These are phyloP conservation scores for Pelecanus crispus DNA, from an alignment of 2,113 vertebrate species.

Conservation along the genomic window DNA sequence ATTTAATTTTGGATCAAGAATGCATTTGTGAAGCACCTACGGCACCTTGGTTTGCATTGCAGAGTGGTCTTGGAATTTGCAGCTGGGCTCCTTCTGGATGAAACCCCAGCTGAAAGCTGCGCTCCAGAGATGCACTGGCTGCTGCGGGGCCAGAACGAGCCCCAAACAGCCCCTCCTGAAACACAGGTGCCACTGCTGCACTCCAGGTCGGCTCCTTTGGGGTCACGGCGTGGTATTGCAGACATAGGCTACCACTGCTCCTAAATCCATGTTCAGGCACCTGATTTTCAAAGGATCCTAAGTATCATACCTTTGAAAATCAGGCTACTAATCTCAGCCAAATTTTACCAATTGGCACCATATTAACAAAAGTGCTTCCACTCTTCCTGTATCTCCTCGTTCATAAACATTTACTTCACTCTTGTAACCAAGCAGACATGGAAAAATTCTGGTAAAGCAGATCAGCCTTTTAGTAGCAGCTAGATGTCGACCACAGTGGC, in stretches of 20 bases:
- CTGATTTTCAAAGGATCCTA: neutral
- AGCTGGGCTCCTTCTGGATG: neutral
- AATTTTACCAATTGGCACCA: neutral
- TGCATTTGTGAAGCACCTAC: neutral
- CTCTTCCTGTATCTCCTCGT: fast-evolving
- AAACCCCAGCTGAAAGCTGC: neutral
- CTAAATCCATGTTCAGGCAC: neutral
- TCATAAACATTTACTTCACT: neutral
- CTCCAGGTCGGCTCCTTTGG: fast-evolving
- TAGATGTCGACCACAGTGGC: fast-evolving
- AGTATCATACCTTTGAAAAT: neutral
- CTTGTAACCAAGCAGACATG: neutral
- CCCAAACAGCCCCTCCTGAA: fast-evolving
- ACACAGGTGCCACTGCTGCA: neutral
- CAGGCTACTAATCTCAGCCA: neutral
- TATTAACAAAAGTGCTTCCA: neutral
- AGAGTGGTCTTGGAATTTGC: neutral
- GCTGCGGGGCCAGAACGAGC: fast-evolving
- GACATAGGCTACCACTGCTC: neutral
- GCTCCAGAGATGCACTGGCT: fast-evolving
- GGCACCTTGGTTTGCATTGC: neutral
- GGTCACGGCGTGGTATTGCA: fast-evolving
- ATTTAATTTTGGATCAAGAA: neutral
- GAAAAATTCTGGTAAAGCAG: neutral
- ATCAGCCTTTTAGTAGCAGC: neutral